Evolutionary conservation across 1,140 invertebrate species (phyloP).

Genomic region (Panagrolaimus sp.): DNA sequence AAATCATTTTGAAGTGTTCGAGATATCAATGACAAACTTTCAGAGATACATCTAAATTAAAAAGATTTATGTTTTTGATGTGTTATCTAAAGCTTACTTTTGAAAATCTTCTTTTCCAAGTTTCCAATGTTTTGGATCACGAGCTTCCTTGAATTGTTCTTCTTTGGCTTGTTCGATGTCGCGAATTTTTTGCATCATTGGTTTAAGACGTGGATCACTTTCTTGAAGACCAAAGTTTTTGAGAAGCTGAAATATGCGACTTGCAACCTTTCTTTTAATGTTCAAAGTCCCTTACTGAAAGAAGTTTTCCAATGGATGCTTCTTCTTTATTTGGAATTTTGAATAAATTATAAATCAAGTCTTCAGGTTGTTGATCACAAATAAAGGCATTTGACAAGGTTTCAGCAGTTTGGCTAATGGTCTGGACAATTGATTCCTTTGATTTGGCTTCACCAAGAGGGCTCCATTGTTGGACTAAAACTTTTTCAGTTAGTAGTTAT

Average conservation of each 20-base stretch:
- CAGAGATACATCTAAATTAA: neutral
- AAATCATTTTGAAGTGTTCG: conserved; percentile 47
- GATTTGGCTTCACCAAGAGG: conserved; percentile 1
- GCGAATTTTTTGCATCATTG: conserved; percentile 40
- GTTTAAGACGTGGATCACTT: conserved; percentile 35
- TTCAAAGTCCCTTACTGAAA: conserved; percentile 29
- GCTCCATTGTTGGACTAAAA: conserved; percentile 23
- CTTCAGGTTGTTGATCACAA: conserved; percentile 41
- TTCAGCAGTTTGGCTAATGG: conserved; percentile 24
- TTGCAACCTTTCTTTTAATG: neutral
- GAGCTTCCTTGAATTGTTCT: conserved; percentile 30
- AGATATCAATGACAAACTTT: conserved; percentile 30
- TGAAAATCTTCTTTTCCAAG: conserved; percentile 35
- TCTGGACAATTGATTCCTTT: conserved; percentile 17
- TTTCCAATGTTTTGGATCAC: conserved; percentile 49
- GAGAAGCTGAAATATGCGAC: conserved; percentile 25
- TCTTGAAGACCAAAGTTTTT: conserved; percentile 47
- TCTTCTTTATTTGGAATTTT: conserved; percentile 49
- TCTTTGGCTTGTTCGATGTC: conserved; percentile 43
- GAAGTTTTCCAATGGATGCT: conserved; percentile 48
- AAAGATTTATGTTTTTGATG: conserved; percentile 19
- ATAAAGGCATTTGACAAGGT: conserved; percentile 38
- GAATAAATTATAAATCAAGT: conserved; percentile 48
- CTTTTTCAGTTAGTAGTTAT: neutral
- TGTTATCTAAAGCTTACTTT: neutral